Conservation (phyloP, 2,888 invertebrate species). For the Epirrita christyi region DNA sequence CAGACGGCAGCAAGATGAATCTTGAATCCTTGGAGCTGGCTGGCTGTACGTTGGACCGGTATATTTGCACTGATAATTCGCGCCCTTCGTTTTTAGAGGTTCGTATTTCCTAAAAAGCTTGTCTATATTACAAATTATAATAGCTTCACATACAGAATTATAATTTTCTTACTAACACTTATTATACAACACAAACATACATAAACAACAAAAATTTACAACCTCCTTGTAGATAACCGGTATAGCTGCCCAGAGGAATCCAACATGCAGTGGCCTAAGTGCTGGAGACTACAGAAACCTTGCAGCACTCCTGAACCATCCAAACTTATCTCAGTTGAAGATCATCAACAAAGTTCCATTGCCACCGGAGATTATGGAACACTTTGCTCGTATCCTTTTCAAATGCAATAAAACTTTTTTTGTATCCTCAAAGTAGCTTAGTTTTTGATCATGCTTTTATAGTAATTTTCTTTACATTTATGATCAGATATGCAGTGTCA, state of each 20-base stretch:
- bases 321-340: constrained; percentile 91
- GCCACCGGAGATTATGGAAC: constrained; percentile 97
- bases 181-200: no score
- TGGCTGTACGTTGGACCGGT: constrained; percentile 92
- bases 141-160: not conserved
- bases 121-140: not conserved
- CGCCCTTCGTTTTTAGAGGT: constrained; percentile 89
- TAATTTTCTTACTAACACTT: not conserved
- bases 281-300: constrained; percentile 96
- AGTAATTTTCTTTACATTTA: constrained; percentile 43
- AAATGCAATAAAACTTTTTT: not conserved
- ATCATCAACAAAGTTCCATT: constrained; percentile 93
- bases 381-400: constrained; percentile 96
- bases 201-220: not conserved
- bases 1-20: constrained; percentile 77
- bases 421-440: not conserved
- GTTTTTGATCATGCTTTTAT: not conserved
- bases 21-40: constrained; percentile 90
- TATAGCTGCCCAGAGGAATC: constrained; percentile 87
- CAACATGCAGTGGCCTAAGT: constrained; percentile 95
- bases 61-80: constrained; percentile 87
- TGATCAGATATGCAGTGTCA: constrained; percentile 95
- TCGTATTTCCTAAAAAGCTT: constrained; percentile 30
- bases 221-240: constrained; percentile 82
- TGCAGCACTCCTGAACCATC: constrained; percentile 87